Evolutionary conservation across 2,888 invertebrate species (phyloP).

Genomic region (Hirtodrosophila alboralis): DNA sequence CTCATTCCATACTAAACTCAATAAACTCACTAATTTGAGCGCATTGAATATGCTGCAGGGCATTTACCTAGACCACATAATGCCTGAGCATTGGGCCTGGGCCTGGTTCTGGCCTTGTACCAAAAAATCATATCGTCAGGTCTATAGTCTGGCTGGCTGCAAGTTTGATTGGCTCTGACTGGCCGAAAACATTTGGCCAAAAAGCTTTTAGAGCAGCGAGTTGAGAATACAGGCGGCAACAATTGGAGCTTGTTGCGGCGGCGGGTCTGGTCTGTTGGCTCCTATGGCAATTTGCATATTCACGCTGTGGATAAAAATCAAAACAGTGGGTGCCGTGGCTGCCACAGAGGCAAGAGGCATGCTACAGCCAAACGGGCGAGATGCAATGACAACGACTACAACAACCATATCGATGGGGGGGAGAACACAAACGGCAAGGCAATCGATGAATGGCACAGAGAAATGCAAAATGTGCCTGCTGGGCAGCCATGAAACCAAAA

Average conservation of each 20-base stretch:
- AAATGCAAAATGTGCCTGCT: conserved; percentile 80
- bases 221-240: conserved; percentile 29
- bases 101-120: neutral
- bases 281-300: conserved; percentile 70
- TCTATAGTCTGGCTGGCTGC: conserved; percentile 28
- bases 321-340: conserved; percentile 71
- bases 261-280: conserved; percentile 43
- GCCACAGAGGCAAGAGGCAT: conserved; percentile 24
- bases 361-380: conserved; percentile 28
- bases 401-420: neutral
- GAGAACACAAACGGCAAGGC: conserved; percentile 33
- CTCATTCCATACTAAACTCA: conserved; percentile 1
- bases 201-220: conserved; percentile 47
- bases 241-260: conserved; percentile 43
- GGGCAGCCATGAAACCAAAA: conserved; percentile 58
- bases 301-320: conserved; percentile 80
- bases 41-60: conserved; percentile 44
- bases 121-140: conserved; percentile 27
- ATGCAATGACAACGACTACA: conserved; percentile 56
- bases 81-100: too few species aligned
- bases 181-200: conserved; percentile 45
- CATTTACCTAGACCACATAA: conserved; percentile 48
- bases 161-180: conserved; percentile 54
- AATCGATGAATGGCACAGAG: conserved; percentile 62
- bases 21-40: conserved; percentile 47